Evolutionary conservation across 2,797 vertebrate genomes (phyloP).

Genomic region (Adelosebastes latens): DNA sequence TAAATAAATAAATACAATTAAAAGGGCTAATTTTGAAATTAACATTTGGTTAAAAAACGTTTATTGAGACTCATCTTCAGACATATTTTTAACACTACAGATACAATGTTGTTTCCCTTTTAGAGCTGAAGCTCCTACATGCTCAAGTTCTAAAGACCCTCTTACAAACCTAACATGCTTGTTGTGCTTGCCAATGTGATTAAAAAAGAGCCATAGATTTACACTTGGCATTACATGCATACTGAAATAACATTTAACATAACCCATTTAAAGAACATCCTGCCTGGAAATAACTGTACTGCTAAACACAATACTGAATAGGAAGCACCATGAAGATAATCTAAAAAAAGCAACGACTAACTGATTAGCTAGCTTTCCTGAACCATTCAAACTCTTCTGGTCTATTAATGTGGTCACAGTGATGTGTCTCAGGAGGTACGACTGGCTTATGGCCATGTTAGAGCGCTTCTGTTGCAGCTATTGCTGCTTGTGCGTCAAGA

Average conservation of each 20-base stretch:
- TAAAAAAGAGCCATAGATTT: neutral
- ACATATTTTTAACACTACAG: neutral
- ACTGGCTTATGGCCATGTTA: neutral
- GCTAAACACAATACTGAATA: neutral
- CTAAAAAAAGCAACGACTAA: neutral
- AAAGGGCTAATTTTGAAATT: neutral
- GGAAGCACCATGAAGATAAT: neutral
- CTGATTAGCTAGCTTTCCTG: neutral
- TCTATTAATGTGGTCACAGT: neutral
- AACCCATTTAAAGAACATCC: neutral
- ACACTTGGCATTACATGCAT: constrained; percentile 2
- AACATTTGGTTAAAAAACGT: neutral
- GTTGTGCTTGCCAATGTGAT: neutral
- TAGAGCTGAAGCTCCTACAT: neutral
- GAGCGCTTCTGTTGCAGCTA: neutral
- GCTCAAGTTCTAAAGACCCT: neutral
- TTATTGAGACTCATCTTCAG: constrained; percentile 14
- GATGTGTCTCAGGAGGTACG: neutral
- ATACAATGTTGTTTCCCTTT: neutral
- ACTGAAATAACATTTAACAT: neutral
- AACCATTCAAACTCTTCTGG: neutral
- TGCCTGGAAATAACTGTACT: neutral
- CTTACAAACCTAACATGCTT: neutral
- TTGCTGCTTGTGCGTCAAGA: neutral
- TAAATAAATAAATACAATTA: neutral